Conservation (phyloP, 2,113 vertebrate genomes). For the Varanus komodoensis region DNA sequence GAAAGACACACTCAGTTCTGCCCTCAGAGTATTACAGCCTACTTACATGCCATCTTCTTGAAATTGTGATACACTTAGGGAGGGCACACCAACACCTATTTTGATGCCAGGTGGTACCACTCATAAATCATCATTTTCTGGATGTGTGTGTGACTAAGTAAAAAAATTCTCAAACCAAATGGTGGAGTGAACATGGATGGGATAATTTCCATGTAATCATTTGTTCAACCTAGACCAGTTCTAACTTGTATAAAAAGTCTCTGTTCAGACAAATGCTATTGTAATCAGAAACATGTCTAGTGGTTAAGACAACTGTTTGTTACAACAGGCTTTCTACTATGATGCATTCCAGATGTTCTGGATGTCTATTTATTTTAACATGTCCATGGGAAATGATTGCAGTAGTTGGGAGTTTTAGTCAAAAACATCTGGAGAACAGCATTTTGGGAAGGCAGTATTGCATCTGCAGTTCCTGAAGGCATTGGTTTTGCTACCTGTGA, state of each 20-base stretch:
- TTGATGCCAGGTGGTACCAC: slow-evolving; percentile 1
- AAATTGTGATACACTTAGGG: slow-evolving; percentile 22
- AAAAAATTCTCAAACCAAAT: slow-evolving; percentile 10
- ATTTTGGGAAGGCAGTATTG: too few species aligned
- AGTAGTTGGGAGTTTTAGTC: neutral
- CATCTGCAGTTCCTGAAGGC: too few species aligned
- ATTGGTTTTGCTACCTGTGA: too few species aligned
- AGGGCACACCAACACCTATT: neutral
- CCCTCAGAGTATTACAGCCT: slow-evolving; percentile 41
- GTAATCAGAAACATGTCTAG: slow-evolving; percentile 15
- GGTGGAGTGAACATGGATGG: neutral
- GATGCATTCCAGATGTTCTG: neutral
- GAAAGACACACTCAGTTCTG: slow-evolving; percentile 34
- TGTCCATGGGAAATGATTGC: neutral
- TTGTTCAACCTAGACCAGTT: slow-evolving; percentile 47
- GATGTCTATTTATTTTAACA: neutral
- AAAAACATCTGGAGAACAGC: neutral
- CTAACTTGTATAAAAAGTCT: slow-evolving; percentile 34
- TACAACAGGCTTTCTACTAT: neutral
- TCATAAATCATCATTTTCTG: slow-evolving; percentile 32
- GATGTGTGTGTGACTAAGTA: neutral
- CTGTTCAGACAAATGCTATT: slow-evolving; percentile 40
- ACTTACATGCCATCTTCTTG: slow-evolving; percentile 34
- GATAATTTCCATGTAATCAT: slow-evolving; percentile 30
- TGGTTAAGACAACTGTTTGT: neutral